Base-by-base conservation (phyloP, 1,140 invertebrate species). In the Cotesia chilonis region DNA sequence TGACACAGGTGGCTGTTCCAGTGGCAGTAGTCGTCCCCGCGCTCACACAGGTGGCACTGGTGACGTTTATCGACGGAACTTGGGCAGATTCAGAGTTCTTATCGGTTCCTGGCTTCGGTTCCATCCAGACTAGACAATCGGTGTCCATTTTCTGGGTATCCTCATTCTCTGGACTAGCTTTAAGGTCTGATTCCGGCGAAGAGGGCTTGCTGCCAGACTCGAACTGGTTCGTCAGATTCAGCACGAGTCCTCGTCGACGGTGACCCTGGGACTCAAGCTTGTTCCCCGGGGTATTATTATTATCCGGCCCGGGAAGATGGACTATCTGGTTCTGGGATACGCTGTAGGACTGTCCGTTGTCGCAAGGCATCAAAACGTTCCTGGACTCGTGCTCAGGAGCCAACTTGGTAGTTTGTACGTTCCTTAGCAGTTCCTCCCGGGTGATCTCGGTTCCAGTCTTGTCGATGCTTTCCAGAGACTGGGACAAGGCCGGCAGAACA, bases 301-400 rank as follows among this genome's bases (percentile, higher is more conserved):
- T 77, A 14, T 83, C 82, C 0, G 82, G 80, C 10, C 83, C 81
- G 2, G 89, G 88, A 66, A 95, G 88, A 77, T 95, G 91, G 37
- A 96, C 90, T 72, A 95, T 94, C 87, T 95, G 93, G 82, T 96
- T 96, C 75, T 94, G 94, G 35, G 94, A 95, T 6, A 96, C 94
- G 82, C 94, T 95, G 83, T 96, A 96, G 47, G 92, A 92, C 76
- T 93, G 90, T 0, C 94, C 94, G 81, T 94, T 94, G 74, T 92
- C 92, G 79, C 93, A 94, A 0, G 93, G 93, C 90, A 95, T 93
- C 69, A 94, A 85, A 76, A 94, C 92, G 80, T 94, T 94, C 60
- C 92, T 89, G 10, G 91, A 84, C 74, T 92, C 86, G 87, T 90
- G 82, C 9, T 84, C 76, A 65, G 77, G 73, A 14, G 76, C 73